Base-by-base conservation (phyloP, 1,140 invertebrate species). In the Formica exsecta region DNA sequence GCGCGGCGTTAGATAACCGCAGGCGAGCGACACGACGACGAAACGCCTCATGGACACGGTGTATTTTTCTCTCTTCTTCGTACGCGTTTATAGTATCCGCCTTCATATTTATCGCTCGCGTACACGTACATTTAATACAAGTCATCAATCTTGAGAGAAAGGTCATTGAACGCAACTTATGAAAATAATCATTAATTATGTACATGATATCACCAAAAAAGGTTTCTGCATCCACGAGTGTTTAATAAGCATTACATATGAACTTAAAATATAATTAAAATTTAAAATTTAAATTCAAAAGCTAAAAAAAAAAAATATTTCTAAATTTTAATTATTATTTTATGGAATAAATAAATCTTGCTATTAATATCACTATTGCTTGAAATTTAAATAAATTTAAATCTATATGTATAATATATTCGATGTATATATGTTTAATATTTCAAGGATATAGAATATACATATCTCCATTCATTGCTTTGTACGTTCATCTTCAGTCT, bases 1-100 rank as follows among this genome's bases (percentile, higher is more conserved):
- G 57, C 57, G 19, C 13, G 54, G 48, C 25, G 48, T 83, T 83
- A 74, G 79, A 83, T 83, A 83, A 83, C 68, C 57, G 38, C 68
- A 9, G 22, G n/a, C 79, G 66, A 59, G 51, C 48, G 66, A 68
- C 22, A 38, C 36, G 77, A 38, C 57, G 64, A 32, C 32, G 65
- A 81, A 38, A 59, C 68, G 41, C 54, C 11, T 81, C 9, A 32
- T 36, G 32, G 19, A 8, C 36, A 32, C n/a, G 66, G 57, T 9
- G 29, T 7, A 74, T 16, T 61, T 74, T 74, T 59, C 25, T 44
- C 59, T 65, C 19, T 16, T n/a, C 22, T 64, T 77, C 36, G 22
- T 16, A 80, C 29, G 3, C 2, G 65, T 32, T 32, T 36, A n/a
- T 64, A 57, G n/a, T 32, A 73, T 83, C 25, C 51, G 32, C 54